Evolutionary conservation across 2,113 vertebrate genomes (phyloP), one percentile per base, ranked within the genome.

Genomic region (Martes martes): DNA sequence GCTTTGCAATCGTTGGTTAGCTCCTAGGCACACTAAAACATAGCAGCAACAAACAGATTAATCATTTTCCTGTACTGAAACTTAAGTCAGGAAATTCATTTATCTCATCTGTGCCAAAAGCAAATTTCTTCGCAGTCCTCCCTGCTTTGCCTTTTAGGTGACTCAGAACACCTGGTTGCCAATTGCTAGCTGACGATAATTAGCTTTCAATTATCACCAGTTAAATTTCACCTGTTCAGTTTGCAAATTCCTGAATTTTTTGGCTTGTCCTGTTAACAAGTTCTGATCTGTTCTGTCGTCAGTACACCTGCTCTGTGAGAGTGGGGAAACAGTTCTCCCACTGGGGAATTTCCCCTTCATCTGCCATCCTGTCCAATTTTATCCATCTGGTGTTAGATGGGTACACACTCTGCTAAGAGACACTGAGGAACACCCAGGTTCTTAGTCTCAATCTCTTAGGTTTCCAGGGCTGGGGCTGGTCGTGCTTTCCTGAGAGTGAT

Each of bases 141-240:
- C 96, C 65, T 50, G 83, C 63, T 97, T 86, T 39, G 61, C 57
- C 74, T 97, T 55, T 92, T 92, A 61, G n/a, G 59, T 94, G 87
- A 61, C 74, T 98, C 95, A 83, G 83, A 98, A 95, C 97, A 98
- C 97, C 98, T 98, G 97, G 83, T 83, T 98, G 97, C 96, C 96
- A 97, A 96, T 98, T 96, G 42, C 71, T 71, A 85, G 82, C 26
- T 97, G 65, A 97, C 36, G 21, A 42, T 89, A 98, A 99, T 99
- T 98, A 98, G 67, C 84, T 98, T 98, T 99, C 98, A 97, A 98
- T 97, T 97, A 97, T 76, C 97, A 98, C 95, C 97, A 98, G 98
- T 98, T 98, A 98, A 87, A 98, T 98, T 97, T 98, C 50, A 95
- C 18, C 1, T 95, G 97, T 93, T 97, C 74, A 91, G 80, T 98